A percentile compares a stretch with the other conserved stretches of the same genome.
Conservation (phyloP, 2,888 invertebrate genomes). For the Phragmatobia fuliginosa region DNA sequence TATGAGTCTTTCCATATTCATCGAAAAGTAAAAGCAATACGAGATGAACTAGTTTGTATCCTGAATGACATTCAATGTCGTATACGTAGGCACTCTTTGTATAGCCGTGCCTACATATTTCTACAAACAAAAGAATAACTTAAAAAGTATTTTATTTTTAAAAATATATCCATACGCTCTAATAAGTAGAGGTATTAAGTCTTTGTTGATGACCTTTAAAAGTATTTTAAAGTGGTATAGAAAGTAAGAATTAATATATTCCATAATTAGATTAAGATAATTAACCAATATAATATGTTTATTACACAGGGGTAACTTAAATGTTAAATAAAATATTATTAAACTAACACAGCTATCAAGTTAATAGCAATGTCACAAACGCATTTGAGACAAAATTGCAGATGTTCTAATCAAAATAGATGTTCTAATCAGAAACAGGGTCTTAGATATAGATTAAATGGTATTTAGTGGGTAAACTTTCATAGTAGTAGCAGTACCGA, state of each 20-base stretch:
- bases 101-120: background rate
- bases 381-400: background rate
- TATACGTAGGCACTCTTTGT: constrained; percentile 16
- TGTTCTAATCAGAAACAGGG: background rate
- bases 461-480: constrained; percentile 48
- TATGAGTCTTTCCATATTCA: constrained; percentile 13
- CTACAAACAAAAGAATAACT: background rate
- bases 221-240: background rate
- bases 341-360: background rate
- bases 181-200: background rate
- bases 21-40: constrained; percentile 25
- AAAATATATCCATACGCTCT: background rate
- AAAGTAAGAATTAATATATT: background rate
- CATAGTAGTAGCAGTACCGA: constrained; percentile 32
- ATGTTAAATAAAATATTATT: background rate
- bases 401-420: background rate
- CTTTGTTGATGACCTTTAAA: background rate
- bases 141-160: background rate
- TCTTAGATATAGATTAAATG: constrained; percentile 40
- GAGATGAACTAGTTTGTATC: constrained; percentile 16
- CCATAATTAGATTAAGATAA: background rate
- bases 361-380: background rate
- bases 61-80: constrained; percentile 28
- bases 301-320: background rate
- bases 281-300: background rate